These are phyloP conservation scores for Hozukius guyotensis DNA, from an alignment of 2,797 vertebrate genomes.

Conservation along the genomic window DNA sequence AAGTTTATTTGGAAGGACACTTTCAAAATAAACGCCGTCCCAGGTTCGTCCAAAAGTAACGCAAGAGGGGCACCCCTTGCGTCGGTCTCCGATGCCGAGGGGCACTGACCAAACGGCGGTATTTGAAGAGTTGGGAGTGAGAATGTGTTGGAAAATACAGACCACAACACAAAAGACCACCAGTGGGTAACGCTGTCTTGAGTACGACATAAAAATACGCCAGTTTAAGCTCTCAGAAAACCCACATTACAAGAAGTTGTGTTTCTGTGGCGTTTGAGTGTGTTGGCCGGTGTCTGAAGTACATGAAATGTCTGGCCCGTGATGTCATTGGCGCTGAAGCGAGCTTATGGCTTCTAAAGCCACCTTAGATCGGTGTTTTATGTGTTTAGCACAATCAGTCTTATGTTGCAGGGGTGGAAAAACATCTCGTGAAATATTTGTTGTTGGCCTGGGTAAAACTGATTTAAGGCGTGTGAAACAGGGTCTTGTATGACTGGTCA, in stretches of 20 bases:
- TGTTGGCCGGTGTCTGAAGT: constrained; percentile 58
- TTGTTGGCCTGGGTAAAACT: constrained; percentile 45
- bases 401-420: constrained; percentile 49
- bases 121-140: no score
- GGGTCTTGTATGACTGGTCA: constrained; percentile 34
- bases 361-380: constrained; percentile 62
- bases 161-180: not conserved
- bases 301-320: constrained; percentile 52
- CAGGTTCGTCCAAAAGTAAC: no score
- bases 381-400: constrained; percentile 58
- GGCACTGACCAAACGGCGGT: no score
- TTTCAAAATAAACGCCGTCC: no score
- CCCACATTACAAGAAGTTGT: constrained; percentile 44
- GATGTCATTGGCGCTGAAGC: constrained; percentile 64
- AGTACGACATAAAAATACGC: constrained; percentile 8
- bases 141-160: constrained; percentile 21
- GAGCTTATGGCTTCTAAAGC: constrained; percentile 57
- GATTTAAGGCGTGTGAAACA: constrained; percentile 63
- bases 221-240: constrained; percentile 15
- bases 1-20: no score
- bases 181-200: constrained; percentile 5
- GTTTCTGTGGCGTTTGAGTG: constrained; percentile 53
- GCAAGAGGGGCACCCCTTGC: no score
- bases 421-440: constrained; percentile 61
- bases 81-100: no score